These are phyloP conservation scores for Pristionchus entomophagus DNA, from an alignment of 2,888 invertebrate genomes.

Conservation along the genomic window DNA sequence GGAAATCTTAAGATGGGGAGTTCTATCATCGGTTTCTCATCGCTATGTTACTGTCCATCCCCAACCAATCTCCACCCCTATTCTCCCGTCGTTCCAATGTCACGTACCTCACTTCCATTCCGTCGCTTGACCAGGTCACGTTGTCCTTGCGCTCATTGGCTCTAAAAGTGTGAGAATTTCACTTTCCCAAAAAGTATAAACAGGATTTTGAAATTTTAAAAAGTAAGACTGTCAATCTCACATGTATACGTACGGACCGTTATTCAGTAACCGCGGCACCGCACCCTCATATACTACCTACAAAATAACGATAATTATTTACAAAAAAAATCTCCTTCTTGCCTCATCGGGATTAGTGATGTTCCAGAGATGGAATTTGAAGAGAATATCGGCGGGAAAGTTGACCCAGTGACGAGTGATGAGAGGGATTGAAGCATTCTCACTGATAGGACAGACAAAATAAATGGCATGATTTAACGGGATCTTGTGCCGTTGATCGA, in stretches of 20 bases:
- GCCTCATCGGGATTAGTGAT: constrained; percentile 47
- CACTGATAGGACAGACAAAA: too few relatives aligned
- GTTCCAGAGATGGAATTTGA: background rate
- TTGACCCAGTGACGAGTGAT: constrained; percentile 13
- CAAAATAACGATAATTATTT: background rate
- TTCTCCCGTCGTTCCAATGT: too few relatives aligned
- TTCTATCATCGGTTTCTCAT: background rate
- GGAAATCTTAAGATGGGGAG: too few relatives aligned
- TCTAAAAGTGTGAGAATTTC: background rate
- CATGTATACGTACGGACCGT: background rate
- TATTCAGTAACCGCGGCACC: background rate
- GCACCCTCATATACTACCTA: background rate
- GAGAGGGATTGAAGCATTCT: background rate
- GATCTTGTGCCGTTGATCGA: too few relatives aligned
- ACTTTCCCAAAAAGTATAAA: background rate
- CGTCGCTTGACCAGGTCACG: background rate
- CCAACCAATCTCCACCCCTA: too few relatives aligned
- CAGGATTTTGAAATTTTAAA: background rate
- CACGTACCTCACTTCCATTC: constrained; percentile 11
- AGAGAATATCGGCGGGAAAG: background rate
- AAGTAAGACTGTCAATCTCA: background rate
- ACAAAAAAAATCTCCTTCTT: background rate
- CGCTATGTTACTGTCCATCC: background rate
- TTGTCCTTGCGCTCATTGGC: background rate
- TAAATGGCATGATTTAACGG: too few relatives aligned